Base-by-base conservation (phyloP, 1,140 invertebrate species). In the Listronotus oregonensis region DNA sequence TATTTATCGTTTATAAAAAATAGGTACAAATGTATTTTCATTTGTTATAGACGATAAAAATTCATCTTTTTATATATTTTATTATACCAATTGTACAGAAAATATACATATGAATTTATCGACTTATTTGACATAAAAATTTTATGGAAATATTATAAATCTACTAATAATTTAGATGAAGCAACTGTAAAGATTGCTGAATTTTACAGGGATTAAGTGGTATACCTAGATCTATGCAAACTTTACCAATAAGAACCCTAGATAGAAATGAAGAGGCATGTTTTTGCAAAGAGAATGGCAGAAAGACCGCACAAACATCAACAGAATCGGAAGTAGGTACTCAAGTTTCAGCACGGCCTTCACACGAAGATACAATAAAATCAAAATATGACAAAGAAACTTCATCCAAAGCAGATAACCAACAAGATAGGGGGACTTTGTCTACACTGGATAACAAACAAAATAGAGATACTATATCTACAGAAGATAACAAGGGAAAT, bases 201-300 rank as follows among this genome's bases (percentile, higher is more conserved):
- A 10, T 37, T 37, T 37, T 12, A 37, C 11, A 44, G 42, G 42
- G 42, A 15, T 7, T 44, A 11, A 1, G 11, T 27, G 21, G 1
- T 5, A 3, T 5, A 10, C 37, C 15, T 15, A 18, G 17, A 31
- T 57, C 55, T n/a, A 57, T 57, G 40, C 55, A 57, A 43, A 57
- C 55, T 6, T 10, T 57, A n/a, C 55, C 55, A 15, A 32, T 57
- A 57, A 14, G 31, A 42, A 43, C 37, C 5, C 5, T 15, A 42
- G 27, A 57, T 43, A 31, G 27, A 57, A 57, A 32, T 14, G 40
- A 57, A 18, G 1, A 43, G 17, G 39, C 31, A 9, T 52, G 27
- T 52, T 31, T 17, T 6, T 32, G 5, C 12, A 12, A 27, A 1
- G 27, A 52, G 6, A 31, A 57, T 15, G 55, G 40, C 7, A 18